Conservation (phyloP, 2,797 vertebrate species). For the Poecile montanus region DNA sequence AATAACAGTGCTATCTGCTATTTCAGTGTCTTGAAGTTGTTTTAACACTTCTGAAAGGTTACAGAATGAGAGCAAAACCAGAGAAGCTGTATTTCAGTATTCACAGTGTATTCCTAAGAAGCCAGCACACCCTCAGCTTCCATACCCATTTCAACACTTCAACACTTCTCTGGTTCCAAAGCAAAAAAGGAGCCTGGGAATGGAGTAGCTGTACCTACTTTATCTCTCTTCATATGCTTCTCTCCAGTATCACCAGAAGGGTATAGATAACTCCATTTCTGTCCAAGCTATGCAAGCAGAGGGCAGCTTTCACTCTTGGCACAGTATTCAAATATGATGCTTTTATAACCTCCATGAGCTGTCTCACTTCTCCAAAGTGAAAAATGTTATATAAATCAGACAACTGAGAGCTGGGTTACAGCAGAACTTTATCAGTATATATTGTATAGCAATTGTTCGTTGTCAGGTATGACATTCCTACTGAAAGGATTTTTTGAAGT, state of each 20-base stretch:
- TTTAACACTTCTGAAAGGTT: slow-evolving; percentile 3
- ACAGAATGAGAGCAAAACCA: not conserved
- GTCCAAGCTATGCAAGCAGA: not conserved
- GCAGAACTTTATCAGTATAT: not conserved
- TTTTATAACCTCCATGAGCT: slow-evolving; percentile 5
- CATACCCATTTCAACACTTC: not conserved
- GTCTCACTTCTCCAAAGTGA: not conserved
- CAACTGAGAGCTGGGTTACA: not conserved
- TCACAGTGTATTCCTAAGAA: not conserved
- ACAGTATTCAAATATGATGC: not conserved
- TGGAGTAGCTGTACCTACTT: not conserved
- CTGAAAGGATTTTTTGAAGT: not conserved
- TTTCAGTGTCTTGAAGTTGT: not conserved
- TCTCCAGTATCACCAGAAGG: not conserved
- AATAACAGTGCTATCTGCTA: not conserved
- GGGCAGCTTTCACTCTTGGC: not conserved
- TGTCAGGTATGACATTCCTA: not conserved
- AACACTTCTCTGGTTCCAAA: not conserved
- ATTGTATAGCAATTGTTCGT: not conserved
- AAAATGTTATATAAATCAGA: not conserved
- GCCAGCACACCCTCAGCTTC: not conserved
- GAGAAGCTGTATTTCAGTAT: not conserved
- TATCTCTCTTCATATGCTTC: not conserved
- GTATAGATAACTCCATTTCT: not conserved
- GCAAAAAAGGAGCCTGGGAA: not conserved